Conservation (phyloP, 2,888 invertebrate genomes). For the Lasioglossum malachurum region DNA sequence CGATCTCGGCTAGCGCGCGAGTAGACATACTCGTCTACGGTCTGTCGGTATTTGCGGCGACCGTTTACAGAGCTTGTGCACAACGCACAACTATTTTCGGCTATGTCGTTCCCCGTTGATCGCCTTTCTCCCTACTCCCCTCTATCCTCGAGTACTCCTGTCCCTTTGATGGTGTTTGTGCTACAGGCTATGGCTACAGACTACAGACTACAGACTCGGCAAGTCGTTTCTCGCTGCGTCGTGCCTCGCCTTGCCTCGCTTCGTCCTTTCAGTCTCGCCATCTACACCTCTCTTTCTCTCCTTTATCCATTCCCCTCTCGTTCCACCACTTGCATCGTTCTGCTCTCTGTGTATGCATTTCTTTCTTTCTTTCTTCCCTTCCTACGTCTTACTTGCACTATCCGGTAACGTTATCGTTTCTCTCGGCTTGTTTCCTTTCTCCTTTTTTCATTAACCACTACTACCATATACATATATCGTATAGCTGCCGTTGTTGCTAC, state of each 20-base stretch:
- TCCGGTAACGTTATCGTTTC: not conserved
- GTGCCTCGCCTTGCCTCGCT: not conserved
- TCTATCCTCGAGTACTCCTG: constrained; percentile 24
- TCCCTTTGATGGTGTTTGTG: constrained; percentile 23
- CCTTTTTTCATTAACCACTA: not conserved
- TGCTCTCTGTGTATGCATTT: not conserved
- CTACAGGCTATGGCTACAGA: not conserved
- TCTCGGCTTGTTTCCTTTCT: not conserved
- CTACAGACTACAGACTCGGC: constrained; percentile 5
- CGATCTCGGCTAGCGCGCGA: constrained; percentile 9
- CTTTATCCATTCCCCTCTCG: not conserved
- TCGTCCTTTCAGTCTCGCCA: not conserved
- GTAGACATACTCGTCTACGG: constrained; percentile 4
- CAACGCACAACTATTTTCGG: constrained; percentile 37
- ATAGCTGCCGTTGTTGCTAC: not conserved
- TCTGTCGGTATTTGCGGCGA: not conserved
- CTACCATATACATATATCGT: not conserved
- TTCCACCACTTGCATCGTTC: not conserved
- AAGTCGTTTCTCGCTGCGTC: constrained; percentile 25
- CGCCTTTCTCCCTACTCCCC: constrained; percentile 35
- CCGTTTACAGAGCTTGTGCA: constrained; percentile 29
- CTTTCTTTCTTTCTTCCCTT: not conserved
- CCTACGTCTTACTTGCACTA: not conserved
- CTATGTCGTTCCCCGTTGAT: constrained; percentile 22
- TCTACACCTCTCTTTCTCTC: not conserved